These are phyloP conservation scores for Albula goreensis DNA, from an alignment of 2,113 vertebrate genomes.

Conservation along the genomic window DNA sequence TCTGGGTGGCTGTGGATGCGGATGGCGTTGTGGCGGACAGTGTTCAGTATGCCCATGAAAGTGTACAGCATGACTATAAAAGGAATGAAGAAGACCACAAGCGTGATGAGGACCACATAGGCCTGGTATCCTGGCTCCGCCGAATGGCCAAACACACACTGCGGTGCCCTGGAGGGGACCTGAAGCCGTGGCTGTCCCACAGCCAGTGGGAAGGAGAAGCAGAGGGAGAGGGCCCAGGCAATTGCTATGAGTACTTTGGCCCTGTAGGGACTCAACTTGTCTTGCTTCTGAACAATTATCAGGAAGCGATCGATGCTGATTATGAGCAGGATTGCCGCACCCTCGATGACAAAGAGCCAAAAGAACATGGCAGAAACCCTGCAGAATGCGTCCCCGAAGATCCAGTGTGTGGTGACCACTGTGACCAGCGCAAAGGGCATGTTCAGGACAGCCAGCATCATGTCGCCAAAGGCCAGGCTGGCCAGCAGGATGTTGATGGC, in stretches of 20 bases:
- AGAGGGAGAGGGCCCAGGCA: slow-evolving; percentile 85
- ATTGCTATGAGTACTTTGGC: slow-evolving; percentile 88
- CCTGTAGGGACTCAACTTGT: slow-evolving; percentile 88
- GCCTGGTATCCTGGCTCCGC: slow-evolving; percentile 78
- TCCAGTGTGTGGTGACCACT: slow-evolving; percentile 84
- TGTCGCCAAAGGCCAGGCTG: slow-evolving; percentile 93
- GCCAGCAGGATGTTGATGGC: slow-evolving; percentile 98
- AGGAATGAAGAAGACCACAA: slow-evolving; percentile 90
- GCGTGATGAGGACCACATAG: slow-evolving; percentile 84
- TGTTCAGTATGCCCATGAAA: slow-evolving; percentile 94
- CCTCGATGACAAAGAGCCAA: slow-evolving; percentile 93
- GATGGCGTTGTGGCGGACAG: slow-evolving; percentile 90
- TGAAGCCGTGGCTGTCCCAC: slow-evolving; percentile 84
- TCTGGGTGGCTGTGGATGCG: slow-evolving; percentile 93
- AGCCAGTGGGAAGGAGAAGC: slow-evolving; percentile 86
- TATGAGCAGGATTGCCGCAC: slow-evolving; percentile 90
- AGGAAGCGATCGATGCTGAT: slow-evolving; percentile 97
- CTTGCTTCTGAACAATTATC: slow-evolving; percentile 95
- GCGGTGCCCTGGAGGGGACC: slow-evolving; percentile 86
- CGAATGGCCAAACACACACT: slow-evolving; percentile 93
- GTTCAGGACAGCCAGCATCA: slow-evolving; percentile 91
- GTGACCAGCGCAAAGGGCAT: slow-evolving; percentile 94
- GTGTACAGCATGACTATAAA: slow-evolving; percentile 92
- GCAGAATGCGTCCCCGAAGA: slow-evolving; percentile 89
- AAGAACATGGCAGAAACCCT: slow-evolving; percentile 93